These are phyloP conservation scores for Drosophila kepulauana DNA, from an alignment of 1,140 invertebrate genomes.

Conservation along the genomic window DNA sequence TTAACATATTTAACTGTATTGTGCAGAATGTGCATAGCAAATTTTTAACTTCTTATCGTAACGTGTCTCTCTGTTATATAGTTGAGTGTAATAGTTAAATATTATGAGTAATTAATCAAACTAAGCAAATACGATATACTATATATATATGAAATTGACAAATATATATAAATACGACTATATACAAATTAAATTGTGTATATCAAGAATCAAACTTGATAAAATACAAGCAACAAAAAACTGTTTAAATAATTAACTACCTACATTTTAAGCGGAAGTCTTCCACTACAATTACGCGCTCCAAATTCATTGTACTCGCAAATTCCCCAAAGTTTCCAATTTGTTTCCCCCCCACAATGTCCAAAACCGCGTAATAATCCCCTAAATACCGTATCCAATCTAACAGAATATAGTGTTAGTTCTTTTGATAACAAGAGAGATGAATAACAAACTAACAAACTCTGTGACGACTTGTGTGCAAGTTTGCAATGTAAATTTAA, in stretches of 20 bases:
- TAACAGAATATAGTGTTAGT: slow-evolving; percentile 34
- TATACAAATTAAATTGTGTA: slow-evolving; percentile 32
- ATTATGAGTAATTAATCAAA: slow-evolving; percentile 51
- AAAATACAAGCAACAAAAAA: slow-evolving; percentile 20
- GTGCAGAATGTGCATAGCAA: slow-evolving; percentile 55
- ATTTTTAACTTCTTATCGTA: slow-evolving; percentile 68
- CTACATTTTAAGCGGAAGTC: slow-evolving; percentile 84
- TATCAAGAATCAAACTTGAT: slow-evolving; percentile 64
- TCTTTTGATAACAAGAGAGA: slow-evolving; percentile 36
- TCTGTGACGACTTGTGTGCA: slow-evolving; percentile 42
- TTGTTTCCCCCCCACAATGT: neutral
- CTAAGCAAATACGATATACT: slow-evolving; percentile 26
- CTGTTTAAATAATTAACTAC: slow-evolving; percentile 53
- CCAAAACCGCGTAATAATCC: slow-evolving; percentile 17
- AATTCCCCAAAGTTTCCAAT: slow-evolving; percentile 12
- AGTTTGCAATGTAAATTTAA: slow-evolving; percentile 53
- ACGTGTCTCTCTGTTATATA: slow-evolving; percentile 65
- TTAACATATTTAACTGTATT: slow-evolving; percentile 48
- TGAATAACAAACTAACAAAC: slow-evolving; percentile 18
- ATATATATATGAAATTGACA: slow-evolving; percentile 33
- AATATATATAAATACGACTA: slow-evolving; percentile 15
- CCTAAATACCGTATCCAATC: slow-evolving; percentile 21
- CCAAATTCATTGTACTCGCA: slow-evolving; percentile 48
- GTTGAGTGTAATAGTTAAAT: slow-evolving; percentile 48
- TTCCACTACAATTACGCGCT: slow-evolving; percentile 83